Percentiles rank a stretch among this genome's conserved stretches.
Conservation (phyloP, 2,113 vertebrate species). For the Pachypanchax playfairii region DNA sequence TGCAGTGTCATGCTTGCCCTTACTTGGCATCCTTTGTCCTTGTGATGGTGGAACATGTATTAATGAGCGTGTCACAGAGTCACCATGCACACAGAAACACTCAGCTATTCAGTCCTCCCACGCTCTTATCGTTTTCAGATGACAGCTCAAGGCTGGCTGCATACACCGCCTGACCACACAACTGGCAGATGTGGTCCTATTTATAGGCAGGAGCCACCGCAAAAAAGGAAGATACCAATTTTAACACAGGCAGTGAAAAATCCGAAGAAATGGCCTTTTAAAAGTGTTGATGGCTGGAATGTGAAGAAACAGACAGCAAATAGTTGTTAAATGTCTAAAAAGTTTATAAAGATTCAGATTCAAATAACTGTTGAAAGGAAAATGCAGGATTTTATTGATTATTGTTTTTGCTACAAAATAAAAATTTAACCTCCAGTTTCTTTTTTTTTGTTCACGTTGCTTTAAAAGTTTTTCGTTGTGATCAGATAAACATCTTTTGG, state of each 20-base stretch:
- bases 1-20: slow-evolving; percentile 58
- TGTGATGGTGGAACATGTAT: slow-evolving; percentile 46
- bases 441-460: background rate
- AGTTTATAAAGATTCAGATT: background rate
- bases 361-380: background rate
- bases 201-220: slow-evolving; percentile 39
- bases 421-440: slow-evolving; percentile 4
- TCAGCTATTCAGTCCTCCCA: slow-evolving; percentile 39
- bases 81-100: slow-evolving; percentile 32
- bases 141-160: slow-evolving; percentile 55
- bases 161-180: slow-evolving; percentile 50
- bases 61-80: slow-evolving; percentile 43
- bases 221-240: slow-evolving; percentile 31
- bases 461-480: slow-evolving; percentile 13
- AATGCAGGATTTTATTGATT: no score
- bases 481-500: background rate
- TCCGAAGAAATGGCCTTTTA: slow-evolving; percentile 18
- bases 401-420: background rate
- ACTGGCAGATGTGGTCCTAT: slow-evolving; percentile 54
- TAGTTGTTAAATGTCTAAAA: background rate
- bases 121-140: slow-evolving; percentile 49
- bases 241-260: slow-evolving; percentile 19
- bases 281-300: slow-evolving; percentile 3
- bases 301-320: no score
- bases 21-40: slow-evolving; percentile 54